A percentile compares a stretch with the other conserved stretches of the same genome.
These are phyloP conservation scores for Drosophila fulvimacula DNA, from an alignment of 2,888 invertebrate species.

Conservation along the genomic window DNA sequence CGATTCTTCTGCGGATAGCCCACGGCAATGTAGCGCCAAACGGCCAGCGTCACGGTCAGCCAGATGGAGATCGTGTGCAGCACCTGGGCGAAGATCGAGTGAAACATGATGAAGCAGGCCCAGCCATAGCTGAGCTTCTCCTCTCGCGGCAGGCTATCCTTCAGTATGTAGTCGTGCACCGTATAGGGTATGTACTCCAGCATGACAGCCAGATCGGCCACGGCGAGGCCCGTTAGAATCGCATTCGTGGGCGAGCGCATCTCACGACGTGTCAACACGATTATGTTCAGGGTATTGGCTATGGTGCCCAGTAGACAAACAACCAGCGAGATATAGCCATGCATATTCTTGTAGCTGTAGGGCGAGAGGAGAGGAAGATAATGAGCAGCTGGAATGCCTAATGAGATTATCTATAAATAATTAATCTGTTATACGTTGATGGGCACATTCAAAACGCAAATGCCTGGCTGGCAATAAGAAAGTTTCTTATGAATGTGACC, in stretches of 20 bases:
- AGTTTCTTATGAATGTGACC: conserved; percentile 6
- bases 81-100: conserved; percentile 95
- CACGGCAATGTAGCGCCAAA: conserved; percentile 96
- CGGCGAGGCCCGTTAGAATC: conserved; percentile 94
- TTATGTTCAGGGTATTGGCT: conserved; percentile 96
- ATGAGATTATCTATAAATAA: conserved; percentile 3
- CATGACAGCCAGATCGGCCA: conserved; percentile 97
- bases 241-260: conserved; percentile 97
- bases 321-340: conserved; percentile 93
- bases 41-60: conserved; percentile 95
- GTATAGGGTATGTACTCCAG: conserved; percentile 96
- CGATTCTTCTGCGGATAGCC: conserved; percentile 92
- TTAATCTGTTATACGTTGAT: not conserved
- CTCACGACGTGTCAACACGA: conserved; percentile 94
- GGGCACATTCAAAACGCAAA: not conserved
- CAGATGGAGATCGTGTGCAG: conserved; percentile 96
- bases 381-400: not conserved
- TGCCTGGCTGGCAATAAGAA: conserved; percentile 6
- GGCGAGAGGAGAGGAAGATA: not conserved
- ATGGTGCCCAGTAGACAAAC: conserved; percentile 96
- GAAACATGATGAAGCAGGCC: conserved; percentile 94
- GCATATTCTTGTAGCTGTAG: conserved; percentile 89
- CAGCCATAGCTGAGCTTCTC: conserved; percentile 89
- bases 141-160: conserved; percentile 84
- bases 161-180: conserved; percentile 90